phyloP scores from a whole-genome alignment of 2,113 vertebrate genomes.

The Oryzias celebensis region DNA sequence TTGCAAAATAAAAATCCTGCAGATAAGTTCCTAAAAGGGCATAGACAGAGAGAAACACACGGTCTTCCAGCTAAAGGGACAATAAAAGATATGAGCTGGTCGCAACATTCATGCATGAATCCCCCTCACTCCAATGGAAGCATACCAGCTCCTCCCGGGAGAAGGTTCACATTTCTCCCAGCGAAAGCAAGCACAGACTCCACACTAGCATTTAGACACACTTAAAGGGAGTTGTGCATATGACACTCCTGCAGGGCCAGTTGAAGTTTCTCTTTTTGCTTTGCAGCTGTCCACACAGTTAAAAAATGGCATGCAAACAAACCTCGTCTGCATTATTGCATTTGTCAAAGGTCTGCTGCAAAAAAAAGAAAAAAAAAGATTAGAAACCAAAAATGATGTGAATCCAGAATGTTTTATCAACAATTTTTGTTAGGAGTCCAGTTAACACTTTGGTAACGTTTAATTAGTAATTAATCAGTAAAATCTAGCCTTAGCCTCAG shows the following conservation, averaged over 20 bases:
- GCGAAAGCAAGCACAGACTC: constrained; percentile 36
- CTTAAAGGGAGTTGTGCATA: constrained; percentile 22
- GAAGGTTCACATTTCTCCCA: constrained; percentile 62
- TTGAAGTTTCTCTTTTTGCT: constrained; percentile 25
- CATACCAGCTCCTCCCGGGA: constrained; percentile 46
- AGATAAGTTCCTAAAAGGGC: not conserved
- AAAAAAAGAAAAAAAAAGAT: no score
- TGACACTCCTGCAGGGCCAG: constrained; percentile 3
- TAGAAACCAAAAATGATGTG: no score
- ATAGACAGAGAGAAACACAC: not conserved
- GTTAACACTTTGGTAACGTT: no score
- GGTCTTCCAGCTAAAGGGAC: not conserved
- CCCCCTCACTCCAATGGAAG: constrained; percentile 26
- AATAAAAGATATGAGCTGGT: constrained; percentile 15
- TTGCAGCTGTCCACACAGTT: constrained; percentile 22
- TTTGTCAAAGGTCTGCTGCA: no score
- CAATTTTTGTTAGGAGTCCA: no score
- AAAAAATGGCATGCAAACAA: no score
- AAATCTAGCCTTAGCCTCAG: no score
- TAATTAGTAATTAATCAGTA: no score
- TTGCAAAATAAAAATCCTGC: no score
- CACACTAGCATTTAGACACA: constrained; percentile 32
- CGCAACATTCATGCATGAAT: constrained; percentile 36
- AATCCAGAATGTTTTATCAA: no score
- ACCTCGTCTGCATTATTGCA: no score